Conservation (phyloP, 2,113 vertebrate species). For the Lonchura striata region DNA sequence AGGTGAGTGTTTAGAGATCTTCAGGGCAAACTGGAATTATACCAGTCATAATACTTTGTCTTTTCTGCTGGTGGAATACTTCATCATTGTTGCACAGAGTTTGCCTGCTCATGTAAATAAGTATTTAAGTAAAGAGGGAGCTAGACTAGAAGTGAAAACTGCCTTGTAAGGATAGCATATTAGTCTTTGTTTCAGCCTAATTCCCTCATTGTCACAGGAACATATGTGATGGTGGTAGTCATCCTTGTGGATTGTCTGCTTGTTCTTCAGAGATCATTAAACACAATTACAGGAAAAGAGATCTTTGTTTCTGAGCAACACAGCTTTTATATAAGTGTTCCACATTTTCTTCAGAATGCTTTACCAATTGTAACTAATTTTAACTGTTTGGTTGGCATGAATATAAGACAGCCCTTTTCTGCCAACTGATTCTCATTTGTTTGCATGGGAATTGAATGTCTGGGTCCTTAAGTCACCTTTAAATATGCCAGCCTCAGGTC, state of each 20-base stretch:
- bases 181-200: slow-evolving; percentile 38
- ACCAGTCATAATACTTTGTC: neutral
- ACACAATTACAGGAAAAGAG: slow-evolving; percentile 56
- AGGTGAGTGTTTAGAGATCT: neutral
- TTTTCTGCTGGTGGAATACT: neutral
- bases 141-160: slow-evolving; percentile 26
- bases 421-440: slow-evolving; percentile 28
- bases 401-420: neutral
- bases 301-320: slow-evolving; percentile 50
- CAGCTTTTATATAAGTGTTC: slow-evolving; percentile 59
- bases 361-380: slow-evolving; percentile 42
- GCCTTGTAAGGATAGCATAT: neutral
- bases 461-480: slow-evolving; percentile 53
- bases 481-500: neutral
- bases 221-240: slow-evolving; percentile 55
- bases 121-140: neutral
- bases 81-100: neutral
- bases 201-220: slow-evolving; percentile 40
- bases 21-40: neutral
- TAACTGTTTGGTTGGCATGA: slow-evolving; percentile 34
- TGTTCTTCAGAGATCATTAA: slow-evolving; percentile 55
- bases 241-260: slow-evolving; percentile 52
- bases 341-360: slow-evolving; percentile 44
- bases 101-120: neutral
- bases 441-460: slow-evolving; percentile 14